A percentile compares a stretch with the other conserved stretches of the same genome.
Evolutionary conservation across 2,113 vertebrate genomes (phyloP).

Genomic region (Seriola rivoliana): DNA sequence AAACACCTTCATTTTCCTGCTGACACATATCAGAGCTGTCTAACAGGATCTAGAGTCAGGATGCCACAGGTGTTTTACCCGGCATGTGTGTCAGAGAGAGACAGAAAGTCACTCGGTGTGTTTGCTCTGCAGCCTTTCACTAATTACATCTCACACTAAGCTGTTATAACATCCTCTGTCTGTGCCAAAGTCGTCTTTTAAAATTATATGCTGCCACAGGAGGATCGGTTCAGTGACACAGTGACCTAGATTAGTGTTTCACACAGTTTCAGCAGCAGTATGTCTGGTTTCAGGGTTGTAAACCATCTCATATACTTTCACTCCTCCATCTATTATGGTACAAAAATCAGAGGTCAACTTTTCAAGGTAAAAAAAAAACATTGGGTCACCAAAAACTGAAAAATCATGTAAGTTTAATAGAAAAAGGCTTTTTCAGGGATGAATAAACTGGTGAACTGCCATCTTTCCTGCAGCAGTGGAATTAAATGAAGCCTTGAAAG

Average conservation of each 20-base stretch:
- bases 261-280: not conserved
- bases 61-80: not conserved
- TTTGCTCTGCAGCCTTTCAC: constrained; percentile 3
- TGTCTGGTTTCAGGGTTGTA: not conserved
- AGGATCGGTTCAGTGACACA: not conserved
- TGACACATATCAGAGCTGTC: not conserved
- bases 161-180: not conserved
- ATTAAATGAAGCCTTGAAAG: too few relatives aligned
- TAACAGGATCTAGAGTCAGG: constrained; percentile 1
- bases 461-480: too few relatives aligned
- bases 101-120: not conserved
- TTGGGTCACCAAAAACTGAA: too few relatives aligned
- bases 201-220: not conserved
- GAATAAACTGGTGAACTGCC: too few relatives aligned
- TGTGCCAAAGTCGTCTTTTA: constrained; percentile 14
- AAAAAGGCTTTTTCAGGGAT: too few relatives aligned
- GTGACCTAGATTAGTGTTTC: not conserved
- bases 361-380: too few relatives aligned
- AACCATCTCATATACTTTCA: too few relatives aligned
- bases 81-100: not conserved
- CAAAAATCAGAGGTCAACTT: too few relatives aligned
- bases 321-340: too few relatives aligned
- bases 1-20: too few relatives aligned
- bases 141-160: constrained; percentile 1
- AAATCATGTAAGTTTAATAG: too few relatives aligned